These are phyloP conservation scores for Orchestia grillus DNA, from an alignment of 1,140 invertebrate genomes.

Conservation along the genomic window DNA sequence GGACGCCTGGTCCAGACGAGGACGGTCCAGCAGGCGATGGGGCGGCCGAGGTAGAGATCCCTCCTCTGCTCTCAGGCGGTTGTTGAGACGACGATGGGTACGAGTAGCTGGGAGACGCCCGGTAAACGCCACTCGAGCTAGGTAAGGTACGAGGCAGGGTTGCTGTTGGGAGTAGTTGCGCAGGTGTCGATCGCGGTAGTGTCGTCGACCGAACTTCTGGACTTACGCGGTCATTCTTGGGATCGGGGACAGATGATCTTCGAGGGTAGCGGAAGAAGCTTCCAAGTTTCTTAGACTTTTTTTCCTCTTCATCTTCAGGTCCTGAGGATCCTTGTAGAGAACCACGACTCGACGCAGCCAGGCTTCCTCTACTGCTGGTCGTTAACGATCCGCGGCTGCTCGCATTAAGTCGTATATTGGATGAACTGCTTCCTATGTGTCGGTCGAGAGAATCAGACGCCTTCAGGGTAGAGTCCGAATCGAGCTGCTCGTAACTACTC, in stretches of 20 bases:
- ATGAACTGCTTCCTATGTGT: conserved; percentile 67
- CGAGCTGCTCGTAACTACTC: conserved; percentile 67
- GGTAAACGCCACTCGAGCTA: conserved; percentile 59
- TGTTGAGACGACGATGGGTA: conserved; percentile 59
- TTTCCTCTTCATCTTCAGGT: conserved; percentile 68
- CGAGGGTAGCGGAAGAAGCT: conserved; percentile 65
- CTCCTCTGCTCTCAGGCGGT: conserved; percentile 11
- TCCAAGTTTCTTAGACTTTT: conserved; percentile 65
- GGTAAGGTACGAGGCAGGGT: conserved; percentile 65
- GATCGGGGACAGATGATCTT: conserved; percentile 67
- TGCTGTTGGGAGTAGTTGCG: conserved; percentile 64
- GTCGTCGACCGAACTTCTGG: conserved; percentile 67
- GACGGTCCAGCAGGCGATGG: conserved; percentile 55
- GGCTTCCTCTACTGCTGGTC: conserved; percentile 67
- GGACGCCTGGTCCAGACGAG: conserved; percentile 37
- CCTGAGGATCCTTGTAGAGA: conserved; percentile 73
- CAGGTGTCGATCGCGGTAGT: conserved; percentile 66
- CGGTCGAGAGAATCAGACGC: conserved; percentile 67
- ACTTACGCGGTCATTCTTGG: conserved; percentile 61
- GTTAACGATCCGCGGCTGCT: conserved; percentile 67
- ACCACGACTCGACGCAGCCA: conserved; percentile 67
- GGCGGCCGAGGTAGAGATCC: conserved; percentile 58
- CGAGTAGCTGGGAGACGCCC: conserved; percentile 57
- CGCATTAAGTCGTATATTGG: conserved; percentile 66
- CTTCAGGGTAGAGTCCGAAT: conserved; percentile 68